Evolutionary conservation across 2,888 invertebrate genomes (phyloP).

Genomic region (Epinotia bilunana): DNA sequence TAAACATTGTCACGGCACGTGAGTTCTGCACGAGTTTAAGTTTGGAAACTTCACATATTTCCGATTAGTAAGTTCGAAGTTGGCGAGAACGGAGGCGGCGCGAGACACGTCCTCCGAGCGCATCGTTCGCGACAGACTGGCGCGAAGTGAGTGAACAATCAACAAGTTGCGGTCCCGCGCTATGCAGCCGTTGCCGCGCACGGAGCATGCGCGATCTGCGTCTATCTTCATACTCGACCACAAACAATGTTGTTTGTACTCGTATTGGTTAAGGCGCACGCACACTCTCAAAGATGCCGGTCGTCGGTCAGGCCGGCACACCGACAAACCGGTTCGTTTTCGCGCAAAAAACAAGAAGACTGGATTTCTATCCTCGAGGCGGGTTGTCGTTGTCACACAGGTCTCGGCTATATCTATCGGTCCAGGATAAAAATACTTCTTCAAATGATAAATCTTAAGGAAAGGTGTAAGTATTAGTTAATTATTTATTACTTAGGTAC

Average conservation of each 20-base stretch:
- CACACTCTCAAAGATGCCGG: constrained; percentile 40
- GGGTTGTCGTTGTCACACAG: constrained; percentile 59
- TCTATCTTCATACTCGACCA: constrained; percentile 73
- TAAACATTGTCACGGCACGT: constrained; percentile 67
- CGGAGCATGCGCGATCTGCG: constrained; percentile 77
- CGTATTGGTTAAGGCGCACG: constrained; percentile 21
- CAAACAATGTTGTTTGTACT: constrained; percentile 54
- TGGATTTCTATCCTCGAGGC: constrained; percentile 57
- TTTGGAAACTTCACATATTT: constrained; percentile 81
- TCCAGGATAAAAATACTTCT: constrained; percentile 48
- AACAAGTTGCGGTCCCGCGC: constrained; percentile 79
- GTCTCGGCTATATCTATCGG: constrained; percentile 53
- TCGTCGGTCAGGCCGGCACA: constrained; percentile 56
- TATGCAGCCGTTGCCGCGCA: constrained; percentile 65
- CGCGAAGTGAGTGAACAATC: constrained; percentile 82
- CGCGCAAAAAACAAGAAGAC: constrained; percentile 77
- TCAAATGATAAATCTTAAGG: constrained; percentile 21
- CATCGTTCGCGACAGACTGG: constrained; percentile 77
- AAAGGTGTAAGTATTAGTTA: no score
- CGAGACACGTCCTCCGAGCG: constrained; percentile 74
- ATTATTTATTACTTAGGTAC: no score
- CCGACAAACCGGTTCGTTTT: constrained; percentile 74
- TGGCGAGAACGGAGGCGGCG: constrained; percentile 67
- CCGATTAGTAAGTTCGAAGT: constrained; percentile 81
- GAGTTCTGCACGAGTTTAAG: constrained; percentile 67